Percentiles rank a stretch among this genome's conserved stretches.
Conservation (phyloP, 2,888 invertebrate genomes). For the Sialis lutaria region DNA sequence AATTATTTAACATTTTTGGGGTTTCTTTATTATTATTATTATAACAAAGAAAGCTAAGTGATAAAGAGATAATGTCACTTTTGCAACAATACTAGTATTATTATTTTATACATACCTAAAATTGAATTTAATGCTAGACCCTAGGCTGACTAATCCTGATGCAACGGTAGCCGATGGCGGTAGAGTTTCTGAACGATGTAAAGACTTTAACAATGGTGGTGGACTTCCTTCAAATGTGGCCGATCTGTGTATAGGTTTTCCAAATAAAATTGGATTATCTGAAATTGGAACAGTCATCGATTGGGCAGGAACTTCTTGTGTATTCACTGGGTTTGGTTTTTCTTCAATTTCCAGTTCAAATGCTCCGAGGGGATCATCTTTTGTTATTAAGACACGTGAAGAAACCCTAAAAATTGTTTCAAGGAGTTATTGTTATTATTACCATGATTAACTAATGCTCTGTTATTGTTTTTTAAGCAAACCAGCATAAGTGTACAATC, state of each 20-base stretch:
- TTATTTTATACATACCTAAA: conserved; percentile 46
- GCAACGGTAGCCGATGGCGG: conserved; percentile 58
- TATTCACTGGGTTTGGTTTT: conserved; percentile 12
- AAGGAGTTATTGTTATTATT: background rate
- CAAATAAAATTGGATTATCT: conserved; percentile 52
- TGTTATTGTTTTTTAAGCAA: no score
- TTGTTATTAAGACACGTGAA: conserved; percentile 70
- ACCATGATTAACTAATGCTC: no score
- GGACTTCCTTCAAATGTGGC: conserved; percentile 34
- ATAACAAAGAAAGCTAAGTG: no score
- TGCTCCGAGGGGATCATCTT: conserved; percentile 84
- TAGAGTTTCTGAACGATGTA: conserved; percentile 58
- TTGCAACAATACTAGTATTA: no score
- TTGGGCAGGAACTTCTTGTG: conserved; percentile 7
- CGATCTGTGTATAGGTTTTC: conserved; percentile 28
- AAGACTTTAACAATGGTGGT: conserved; percentile 24
- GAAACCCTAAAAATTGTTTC: conserved; percentile 32
- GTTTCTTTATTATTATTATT: no score
- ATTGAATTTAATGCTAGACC: conserved; percentile 68
- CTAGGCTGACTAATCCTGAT: conserved; percentile 60
- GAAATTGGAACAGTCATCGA: conserved; percentile 16
- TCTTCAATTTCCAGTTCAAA: conserved; percentile 29
- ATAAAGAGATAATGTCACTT: no score
- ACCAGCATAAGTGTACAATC: no score
- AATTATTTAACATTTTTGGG: no score